phyloP scores from a whole-genome alignment of 2,797 vertebrate species.

The Falco berigora region DNA sequence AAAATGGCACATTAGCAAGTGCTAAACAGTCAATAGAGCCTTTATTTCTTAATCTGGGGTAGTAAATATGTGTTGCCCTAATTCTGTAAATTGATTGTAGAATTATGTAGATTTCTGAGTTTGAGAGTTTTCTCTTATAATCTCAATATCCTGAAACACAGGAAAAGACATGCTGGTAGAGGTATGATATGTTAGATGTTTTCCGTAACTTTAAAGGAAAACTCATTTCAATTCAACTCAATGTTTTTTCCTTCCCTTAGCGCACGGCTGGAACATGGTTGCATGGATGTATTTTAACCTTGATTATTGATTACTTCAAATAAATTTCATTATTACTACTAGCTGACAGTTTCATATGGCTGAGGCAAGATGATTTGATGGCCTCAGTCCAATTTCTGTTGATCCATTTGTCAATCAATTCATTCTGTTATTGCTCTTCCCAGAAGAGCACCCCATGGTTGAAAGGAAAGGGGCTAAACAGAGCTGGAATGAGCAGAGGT shows the following conservation, averaged over 20 bases:
- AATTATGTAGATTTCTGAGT: neutral
- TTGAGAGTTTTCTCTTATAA: neutral
- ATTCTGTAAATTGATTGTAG: neutral
- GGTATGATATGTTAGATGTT: rapidly evolving
- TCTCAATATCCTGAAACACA: neutral
- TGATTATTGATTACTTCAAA: neutral
- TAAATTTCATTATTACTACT: neutral
- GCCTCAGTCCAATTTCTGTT: neutral
- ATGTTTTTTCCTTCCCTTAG: neutral
- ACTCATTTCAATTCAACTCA: neutral
- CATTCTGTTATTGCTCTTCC: neutral
- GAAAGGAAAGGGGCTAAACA: neutral
- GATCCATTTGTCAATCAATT: neutral
- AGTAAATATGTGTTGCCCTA: neutral
- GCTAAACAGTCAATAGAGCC: neutral
- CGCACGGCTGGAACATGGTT: rapidly evolving
- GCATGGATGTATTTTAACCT: neutral
- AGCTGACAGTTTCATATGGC: neutral
- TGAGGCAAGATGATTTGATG: neutral
- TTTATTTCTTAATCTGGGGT: neutral
- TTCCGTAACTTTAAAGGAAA: neutral
- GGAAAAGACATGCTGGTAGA: neutral
- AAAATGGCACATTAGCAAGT: neutral
- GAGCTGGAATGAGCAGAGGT: neutral
- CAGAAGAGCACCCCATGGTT: neutral